phyloP scores from a whole-genome alignment of 1,140 invertebrate genomes.

The Micrasema longulum region DNA sequence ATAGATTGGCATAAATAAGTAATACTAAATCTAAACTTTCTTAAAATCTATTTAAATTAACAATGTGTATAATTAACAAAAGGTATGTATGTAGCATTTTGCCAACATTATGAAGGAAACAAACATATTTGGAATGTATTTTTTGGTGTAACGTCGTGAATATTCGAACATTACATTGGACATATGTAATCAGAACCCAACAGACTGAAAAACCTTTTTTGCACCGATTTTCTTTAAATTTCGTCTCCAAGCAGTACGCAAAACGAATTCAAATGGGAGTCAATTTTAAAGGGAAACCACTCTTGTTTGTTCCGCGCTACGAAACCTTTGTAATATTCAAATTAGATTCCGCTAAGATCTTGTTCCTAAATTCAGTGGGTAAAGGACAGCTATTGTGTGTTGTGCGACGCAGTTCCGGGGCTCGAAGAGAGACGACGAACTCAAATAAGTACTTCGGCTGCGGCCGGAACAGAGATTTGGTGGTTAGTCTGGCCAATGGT shows the following conservation, averaged over 20 bases:
- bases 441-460: no score
- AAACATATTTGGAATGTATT: no score
- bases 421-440: neutral
- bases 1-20: no score
- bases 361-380: conserved; percentile 3
- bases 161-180: neutral
- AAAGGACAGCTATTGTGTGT: neutral
- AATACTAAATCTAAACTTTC: no score
- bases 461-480: neutral
- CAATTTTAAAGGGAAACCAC: conserved; percentile 5
- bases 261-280: conserved; percentile 22
- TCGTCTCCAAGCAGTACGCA: neutral
- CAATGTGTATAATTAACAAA: no score
- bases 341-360: conserved; percentile 20
- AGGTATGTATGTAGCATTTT: no score
- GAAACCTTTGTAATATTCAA: conserved; percentile 21
- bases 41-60: no score
- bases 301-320: conserved; percentile 13
- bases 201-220: conserved; percentile 1
- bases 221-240: no score
- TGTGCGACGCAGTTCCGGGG: neutral
- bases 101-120: no score
- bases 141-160: no score
- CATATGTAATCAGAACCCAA: conserved; percentile 1
- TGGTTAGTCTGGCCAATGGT: neutral